A percentile compares a stretch with the other conserved stretches of the same genome.
phyloP scores from a whole-genome alignment of 2,888 invertebrate species.

The Dynastes tityus region DNA sequence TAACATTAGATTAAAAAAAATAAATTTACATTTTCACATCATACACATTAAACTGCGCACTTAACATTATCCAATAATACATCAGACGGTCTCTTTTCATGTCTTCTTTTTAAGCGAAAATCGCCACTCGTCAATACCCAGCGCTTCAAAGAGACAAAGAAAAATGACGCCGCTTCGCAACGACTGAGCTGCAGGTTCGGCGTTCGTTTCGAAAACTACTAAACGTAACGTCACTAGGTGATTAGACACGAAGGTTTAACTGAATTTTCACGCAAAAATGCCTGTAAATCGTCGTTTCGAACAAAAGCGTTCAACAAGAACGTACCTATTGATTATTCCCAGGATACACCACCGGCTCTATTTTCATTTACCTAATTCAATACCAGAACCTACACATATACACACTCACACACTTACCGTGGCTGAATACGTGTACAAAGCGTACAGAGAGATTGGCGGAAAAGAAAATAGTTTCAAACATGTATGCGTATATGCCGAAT shows the following conservation, averaged over 20 bases:
- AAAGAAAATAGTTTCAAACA: conserved; percentile 1
- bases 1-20: too few relatives aligned
- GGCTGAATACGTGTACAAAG: neutral
- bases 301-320: conserved; percentile 47
- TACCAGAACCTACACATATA: conserved; percentile 20
- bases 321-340: conserved; percentile 50
- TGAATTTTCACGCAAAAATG: conserved; percentile 30
- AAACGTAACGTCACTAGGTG: neutral
- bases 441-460: neutral
- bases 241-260: conserved; percentile 10
- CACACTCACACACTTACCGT: neutral
- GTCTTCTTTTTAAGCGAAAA: too few relatives aligned
- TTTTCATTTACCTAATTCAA: conserved; percentile 39
- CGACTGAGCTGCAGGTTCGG: neutral
- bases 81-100: neutral
- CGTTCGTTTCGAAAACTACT: neutral
- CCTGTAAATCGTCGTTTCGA: conserved; percentile 12
- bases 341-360: conserved; percentile 43
- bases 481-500: neutral
- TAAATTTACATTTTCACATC: too few relatives aligned
- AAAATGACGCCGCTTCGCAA: neutral
- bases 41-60: too few relatives aligned
- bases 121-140: neutral
- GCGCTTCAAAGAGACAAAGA: conserved; percentile 7
- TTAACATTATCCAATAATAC: neutral